These are phyloP conservation scores for Neocloeon triangulifer DNA, from an alignment of 1,140 invertebrate genomes.

Conservation along the genomic window DNA sequence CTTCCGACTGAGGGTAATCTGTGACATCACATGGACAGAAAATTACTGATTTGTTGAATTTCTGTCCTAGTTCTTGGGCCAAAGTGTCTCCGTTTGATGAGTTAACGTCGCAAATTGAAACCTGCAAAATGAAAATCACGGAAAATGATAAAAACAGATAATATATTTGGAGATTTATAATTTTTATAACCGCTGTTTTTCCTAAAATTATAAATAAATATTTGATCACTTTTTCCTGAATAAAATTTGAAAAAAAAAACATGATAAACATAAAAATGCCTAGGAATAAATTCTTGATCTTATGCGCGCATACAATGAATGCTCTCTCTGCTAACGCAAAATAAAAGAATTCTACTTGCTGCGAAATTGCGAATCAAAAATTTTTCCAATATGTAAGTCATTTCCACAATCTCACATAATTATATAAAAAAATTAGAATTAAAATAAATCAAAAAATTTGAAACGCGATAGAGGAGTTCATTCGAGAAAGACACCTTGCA, in stretches of 20 bases:
- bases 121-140: constrained; percentile 25
- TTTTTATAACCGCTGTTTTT: too few relatives aligned
- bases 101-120: constrained; percentile 47
- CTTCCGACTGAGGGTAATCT: constrained; percentile 50
- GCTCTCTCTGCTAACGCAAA: too few relatives aligned
- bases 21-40: constrained; percentile 47
- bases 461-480: too few relatives aligned
- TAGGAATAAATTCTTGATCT: background rate
- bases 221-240: too few relatives aligned
- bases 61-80: constrained; percentile 28
- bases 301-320: too few relatives aligned
- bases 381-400: background rate
- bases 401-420: constrained; percentile 3
- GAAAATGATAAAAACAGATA: too few relatives aligned
- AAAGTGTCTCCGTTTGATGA: constrained; percentile 38
- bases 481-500: too few relatives aligned
- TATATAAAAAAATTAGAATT: constrained; percentile 1
- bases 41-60: constrained; percentile 36
- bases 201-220: too few relatives aligned
- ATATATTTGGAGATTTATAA: too few relatives aligned
- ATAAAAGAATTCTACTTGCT: too few relatives aligned
- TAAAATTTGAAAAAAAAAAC: too few relatives aligned
- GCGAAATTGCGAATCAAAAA: background rate
- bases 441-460: too few relatives aligned
- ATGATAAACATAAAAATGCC: background rate